Percentiles rank a stretch among this genome's conserved stretches.
These are phyloP conservation scores for Ailurus styani DNA, from an alignment of 2,113 vertebrate genomes.

Conservation along the genomic window DNA sequence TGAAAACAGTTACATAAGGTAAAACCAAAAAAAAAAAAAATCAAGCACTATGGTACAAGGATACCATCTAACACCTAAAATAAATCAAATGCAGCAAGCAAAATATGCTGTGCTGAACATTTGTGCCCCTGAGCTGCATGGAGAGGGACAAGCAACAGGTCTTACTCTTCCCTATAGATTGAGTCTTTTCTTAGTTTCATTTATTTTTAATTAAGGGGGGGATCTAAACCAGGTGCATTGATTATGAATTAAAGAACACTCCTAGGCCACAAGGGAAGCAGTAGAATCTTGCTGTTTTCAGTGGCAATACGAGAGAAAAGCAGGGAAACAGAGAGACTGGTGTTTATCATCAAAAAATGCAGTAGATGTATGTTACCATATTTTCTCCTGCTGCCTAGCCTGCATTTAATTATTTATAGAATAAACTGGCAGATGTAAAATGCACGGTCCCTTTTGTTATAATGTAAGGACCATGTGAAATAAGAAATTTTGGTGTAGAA, in stretches of 20 bases:
- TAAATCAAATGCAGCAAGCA: background rate
- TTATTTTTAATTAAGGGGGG: slow-evolving; percentile 41
- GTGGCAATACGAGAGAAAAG: background rate
- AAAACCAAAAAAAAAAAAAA: background rate
- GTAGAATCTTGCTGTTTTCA: background rate
- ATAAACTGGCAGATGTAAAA: slow-evolving; percentile 6
- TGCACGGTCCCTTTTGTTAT: background rate
- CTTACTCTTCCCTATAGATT: background rate
- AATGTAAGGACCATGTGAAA: background rate
- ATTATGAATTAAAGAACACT: slow-evolving; percentile 15
- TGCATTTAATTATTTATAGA: slow-evolving; percentile 54
- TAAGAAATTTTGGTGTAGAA: background rate
- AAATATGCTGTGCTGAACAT: background rate
- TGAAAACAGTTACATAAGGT: background rate
- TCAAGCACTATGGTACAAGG: background rate
- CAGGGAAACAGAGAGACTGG: background rate
- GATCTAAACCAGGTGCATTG: background rate
- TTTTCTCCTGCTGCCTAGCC: background rate
- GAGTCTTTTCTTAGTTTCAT: slow-evolving; percentile 35
- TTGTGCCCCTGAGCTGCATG: background rate
- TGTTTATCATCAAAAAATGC: slow-evolving; percentile 21
- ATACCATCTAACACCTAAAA: background rate
- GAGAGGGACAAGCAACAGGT: background rate
- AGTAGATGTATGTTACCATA: background rate
- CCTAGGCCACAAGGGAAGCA: background rate